Conservation (phyloP, 2,888 invertebrate genomes). For the Schizotus pectinicornis region DNA sequence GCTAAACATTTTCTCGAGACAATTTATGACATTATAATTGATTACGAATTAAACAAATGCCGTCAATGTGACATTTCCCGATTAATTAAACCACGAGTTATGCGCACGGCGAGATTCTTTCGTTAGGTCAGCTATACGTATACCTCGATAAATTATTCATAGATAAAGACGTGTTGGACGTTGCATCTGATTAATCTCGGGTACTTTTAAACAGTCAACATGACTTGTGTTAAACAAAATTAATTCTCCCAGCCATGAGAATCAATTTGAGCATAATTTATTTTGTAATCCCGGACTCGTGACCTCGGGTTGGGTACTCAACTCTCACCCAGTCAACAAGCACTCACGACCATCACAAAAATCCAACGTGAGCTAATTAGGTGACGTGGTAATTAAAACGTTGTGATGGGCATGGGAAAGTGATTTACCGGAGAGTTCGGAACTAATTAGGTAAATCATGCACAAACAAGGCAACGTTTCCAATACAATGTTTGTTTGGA, state of each 20-base stretch:
- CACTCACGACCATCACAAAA: conserved; percentile 29
- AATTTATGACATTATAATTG: conserved; percentile 12
- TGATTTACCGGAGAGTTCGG: conserved; percentile 14
- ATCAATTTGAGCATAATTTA: conserved; percentile 45
- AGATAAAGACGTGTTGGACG: conserved; percentile 24
- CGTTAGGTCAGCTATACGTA: neutral
- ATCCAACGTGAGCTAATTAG: conserved; percentile 41
- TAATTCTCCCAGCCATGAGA: conserved; percentile 44
- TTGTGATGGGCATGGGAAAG: conserved; percentile 24
- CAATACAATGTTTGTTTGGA: conserved; percentile 15
- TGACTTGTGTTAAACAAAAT: conserved; percentile 44
- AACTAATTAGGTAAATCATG: conserved; percentile 27
- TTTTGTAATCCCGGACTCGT: conserved; percentile 43
- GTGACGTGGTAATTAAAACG: conserved; percentile 34
- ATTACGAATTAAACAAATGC: conserved; percentile 5
- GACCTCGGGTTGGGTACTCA: conserved; percentile 25
- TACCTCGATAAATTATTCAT: conserved; percentile 19
- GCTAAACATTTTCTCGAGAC: conserved; percentile 76
- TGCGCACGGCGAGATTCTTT: no score
- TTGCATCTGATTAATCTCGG: conserved; percentile 23
- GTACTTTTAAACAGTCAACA: conserved; percentile 31
- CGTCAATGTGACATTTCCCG: neutral
- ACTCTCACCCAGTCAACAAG: conserved; percentile 2
- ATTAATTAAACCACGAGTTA: no score
- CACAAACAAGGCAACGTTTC: conserved; percentile 13